A percentile compares a stretch with the other conserved stretches of the same genome.
phyloP scores from a whole-genome alignment of 2,113 vertebrate genomes.

The Halichoeres trimaculatus region DNA sequence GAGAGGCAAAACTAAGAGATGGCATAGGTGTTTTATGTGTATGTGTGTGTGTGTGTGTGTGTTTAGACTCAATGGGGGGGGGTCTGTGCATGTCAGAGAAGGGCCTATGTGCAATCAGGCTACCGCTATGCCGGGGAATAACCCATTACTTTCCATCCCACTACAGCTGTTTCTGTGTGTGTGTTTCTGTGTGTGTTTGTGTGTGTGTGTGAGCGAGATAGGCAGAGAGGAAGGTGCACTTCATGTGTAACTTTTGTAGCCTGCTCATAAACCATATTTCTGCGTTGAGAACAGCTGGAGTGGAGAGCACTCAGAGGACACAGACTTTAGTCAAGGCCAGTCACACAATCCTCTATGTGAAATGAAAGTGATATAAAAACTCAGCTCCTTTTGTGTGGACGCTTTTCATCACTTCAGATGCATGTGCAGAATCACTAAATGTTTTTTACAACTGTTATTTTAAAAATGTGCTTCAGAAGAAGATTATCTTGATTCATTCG shows the following conservation, averaged over 20 bases:
- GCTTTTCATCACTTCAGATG: no score
- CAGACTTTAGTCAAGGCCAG: not conserved
- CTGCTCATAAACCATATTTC: not conserved
- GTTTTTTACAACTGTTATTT: no score
- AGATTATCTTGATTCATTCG: no score
- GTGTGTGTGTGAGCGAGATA: not conserved
- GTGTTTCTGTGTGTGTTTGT: slow-evolving; percentile 6
- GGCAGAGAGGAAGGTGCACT: slow-evolving; percentile 1
- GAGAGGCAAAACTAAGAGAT: slow-evolving; percentile 21
- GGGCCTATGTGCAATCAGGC: slow-evolving; percentile 54
- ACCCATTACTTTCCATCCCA: slow-evolving; percentile 34
- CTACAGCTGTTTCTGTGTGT: not conserved
- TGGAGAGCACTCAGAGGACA: not conserved
- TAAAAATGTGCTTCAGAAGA: no score
- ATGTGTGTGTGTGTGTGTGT: slow-evolving; percentile 1
- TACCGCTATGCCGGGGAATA: slow-evolving; percentile 32
- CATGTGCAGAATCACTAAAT: no score
- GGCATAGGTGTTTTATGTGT: not conserved
- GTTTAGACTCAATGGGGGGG: slow-evolving; percentile 31
- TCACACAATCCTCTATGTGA: not conserved
- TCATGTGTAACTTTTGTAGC: not conserved
- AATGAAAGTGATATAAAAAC: no score
- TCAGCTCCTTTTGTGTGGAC: no score
- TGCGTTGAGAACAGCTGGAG: not conserved
- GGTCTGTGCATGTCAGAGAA: slow-evolving; percentile 33